Conservation (phyloP, 2,113 vertebrate species). For the Macaca nemestrina region DNA sequence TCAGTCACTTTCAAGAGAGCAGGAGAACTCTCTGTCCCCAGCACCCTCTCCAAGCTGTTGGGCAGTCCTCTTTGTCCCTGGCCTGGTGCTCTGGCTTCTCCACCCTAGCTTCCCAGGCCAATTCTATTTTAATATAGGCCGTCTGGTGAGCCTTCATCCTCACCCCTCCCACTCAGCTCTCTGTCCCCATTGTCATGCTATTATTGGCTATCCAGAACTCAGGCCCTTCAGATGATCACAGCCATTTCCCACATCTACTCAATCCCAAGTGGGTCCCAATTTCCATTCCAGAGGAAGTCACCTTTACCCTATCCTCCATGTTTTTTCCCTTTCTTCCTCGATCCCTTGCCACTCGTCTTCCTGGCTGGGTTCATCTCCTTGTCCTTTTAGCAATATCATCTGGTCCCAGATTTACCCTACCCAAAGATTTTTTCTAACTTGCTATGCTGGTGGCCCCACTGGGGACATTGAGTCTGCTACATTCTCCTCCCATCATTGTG, state of each 20-base stretch:
- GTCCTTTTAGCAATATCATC: background rate
- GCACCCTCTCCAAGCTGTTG: background rate
- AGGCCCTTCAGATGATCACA: background rate
- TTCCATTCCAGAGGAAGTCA: background rate
- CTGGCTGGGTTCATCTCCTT: background rate
- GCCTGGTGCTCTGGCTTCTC: background rate
- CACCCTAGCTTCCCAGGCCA: background rate
- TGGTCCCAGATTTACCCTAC: background rate
- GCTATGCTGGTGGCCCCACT: background rate
- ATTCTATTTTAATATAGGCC: background rate
- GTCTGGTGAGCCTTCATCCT: background rate
- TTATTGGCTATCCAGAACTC: background rate
- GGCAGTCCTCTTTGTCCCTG: background rate
- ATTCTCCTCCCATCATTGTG: conserved; percentile 58
- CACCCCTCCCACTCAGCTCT: background rate
- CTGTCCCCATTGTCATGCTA: background rate
- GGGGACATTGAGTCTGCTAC: conserved; percentile 44
- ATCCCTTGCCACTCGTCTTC: background rate
- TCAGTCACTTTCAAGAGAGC: background rate
- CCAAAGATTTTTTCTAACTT: background rate
- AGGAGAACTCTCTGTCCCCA: too few relatives aligned
- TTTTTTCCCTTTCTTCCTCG: background rate
- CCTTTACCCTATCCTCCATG: background rate
- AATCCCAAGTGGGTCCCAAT: background rate
- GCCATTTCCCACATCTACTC: background rate